Base-by-base conservation (phyloP, 2,113 vertebrate genomes). In the Raja brachyura region DNA sequence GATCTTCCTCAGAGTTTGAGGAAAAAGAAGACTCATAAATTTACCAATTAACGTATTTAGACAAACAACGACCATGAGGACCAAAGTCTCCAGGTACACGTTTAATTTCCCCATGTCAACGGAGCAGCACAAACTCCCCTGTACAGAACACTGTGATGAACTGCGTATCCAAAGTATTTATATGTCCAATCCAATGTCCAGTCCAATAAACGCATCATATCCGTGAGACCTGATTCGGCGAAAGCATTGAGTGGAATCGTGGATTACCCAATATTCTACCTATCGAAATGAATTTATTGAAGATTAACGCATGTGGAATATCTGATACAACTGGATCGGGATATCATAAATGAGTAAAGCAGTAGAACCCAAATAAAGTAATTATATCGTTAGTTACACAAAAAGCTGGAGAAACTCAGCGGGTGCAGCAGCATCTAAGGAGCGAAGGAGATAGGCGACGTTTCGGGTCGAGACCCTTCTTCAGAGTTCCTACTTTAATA, bases 21-120 rank as follows among this genome's bases (percentile, higher is more conserved):
- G 98, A 33, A 96, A 97, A 13, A 98, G 81, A 0, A 94, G 31
- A 93, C 96, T 94, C 59, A 97, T 18, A 0, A 96, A 93, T 93
- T 94, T 96, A n/a, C 97, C 94, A 0, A 31, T 81, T 0, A 1
- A 9, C 70, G 9, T 77, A 0, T 93, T 2, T 25, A 8, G 3
- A 0, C 94, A 0, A 59, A 94, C 20, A 28, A 10, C 93, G 33
- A 86, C 93, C 3, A 95, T 16, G 39, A 93, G 3, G 0, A 18
- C 77, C 4, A 76, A 22, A 16, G 93, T 48, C 16, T 75, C 92
- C 2, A 95, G 0, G 63, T 94, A 95, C 5, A 95, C 73, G 25
- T 54, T 0, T 8, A 94, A 8, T 3, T 94, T 96, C 31, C 94
- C 90, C 48, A 95, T 3, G 94, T 85, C 16, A 8, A 6, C 33